These are phyloP conservation scores for Tonatia bakeri DNA, from an alignment of 2,113 vertebrate genomes.

Conservation along the genomic window DNA sequence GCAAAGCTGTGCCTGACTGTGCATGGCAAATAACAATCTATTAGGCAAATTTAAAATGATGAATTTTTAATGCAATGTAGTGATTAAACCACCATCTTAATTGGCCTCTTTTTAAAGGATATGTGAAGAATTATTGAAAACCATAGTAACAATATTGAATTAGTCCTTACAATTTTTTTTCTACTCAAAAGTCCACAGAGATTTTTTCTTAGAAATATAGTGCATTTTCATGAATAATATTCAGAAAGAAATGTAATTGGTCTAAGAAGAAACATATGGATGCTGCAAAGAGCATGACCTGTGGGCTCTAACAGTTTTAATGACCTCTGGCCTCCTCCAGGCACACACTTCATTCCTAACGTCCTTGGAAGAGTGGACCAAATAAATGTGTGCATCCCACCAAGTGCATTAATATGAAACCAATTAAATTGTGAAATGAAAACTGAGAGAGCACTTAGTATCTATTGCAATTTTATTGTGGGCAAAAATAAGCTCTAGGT, in stretches of 20 bases:
- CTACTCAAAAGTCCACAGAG: neutral
- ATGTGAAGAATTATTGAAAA: conserved; percentile 70
- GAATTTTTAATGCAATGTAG: conserved; percentile 75
- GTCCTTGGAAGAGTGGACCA: neutral
- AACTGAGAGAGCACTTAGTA: neutral
- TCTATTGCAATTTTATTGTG: neutral
- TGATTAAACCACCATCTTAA: conserved; percentile 69
- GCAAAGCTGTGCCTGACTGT: conserved; percentile 66
- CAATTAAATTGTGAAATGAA: neutral
- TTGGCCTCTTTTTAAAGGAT: conserved; percentile 57
- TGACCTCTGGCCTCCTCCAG: neutral
- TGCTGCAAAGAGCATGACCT: neutral
- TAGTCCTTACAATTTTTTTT: conserved; percentile 64
- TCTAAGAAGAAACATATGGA: neutral
- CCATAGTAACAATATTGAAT: conserved; percentile 63
- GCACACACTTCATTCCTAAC: neutral
- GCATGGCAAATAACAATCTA: conserved; percentile 74
- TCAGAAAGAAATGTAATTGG: neutral
- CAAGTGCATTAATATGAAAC: neutral
- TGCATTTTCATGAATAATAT: neutral
- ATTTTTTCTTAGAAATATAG: neutral
- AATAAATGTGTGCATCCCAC: neutral
- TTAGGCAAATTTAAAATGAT: conserved; percentile 71
- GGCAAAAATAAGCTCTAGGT: neutral
- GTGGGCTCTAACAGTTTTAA: neutral